phyloP scores from a whole-genome alignment of 2,888 invertebrate genomes.

The Rotaria sp. region DNA sequence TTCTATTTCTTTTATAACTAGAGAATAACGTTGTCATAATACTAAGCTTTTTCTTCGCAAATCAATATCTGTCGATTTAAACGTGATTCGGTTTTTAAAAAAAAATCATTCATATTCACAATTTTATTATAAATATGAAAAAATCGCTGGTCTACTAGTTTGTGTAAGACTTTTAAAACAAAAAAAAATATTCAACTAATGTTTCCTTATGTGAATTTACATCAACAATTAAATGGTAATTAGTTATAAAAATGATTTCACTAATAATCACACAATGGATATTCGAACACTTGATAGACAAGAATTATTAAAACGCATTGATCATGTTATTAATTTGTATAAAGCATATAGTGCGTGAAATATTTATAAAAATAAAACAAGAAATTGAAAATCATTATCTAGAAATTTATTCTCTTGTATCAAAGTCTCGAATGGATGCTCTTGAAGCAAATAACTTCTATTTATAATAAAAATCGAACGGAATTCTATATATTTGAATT shows the following conservation, averaged over 20 bases:
- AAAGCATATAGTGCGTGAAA: not conserved
- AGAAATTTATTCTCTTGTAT: not conserved
- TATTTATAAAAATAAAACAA: not conserved
- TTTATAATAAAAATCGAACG: not conserved
- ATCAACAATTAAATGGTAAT: not conserved
- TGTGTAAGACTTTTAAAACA: not conserved
- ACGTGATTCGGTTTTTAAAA: not conserved
- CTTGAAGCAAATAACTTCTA: not conserved
- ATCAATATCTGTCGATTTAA: slow-evolving; percentile 17
- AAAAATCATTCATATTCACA: slow-evolving; percentile 1
- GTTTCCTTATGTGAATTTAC: not conserved
- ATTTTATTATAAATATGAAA: not conserved
- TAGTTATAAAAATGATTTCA: not conserved
- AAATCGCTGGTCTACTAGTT: slow-evolving; percentile 6
- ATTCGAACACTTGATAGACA: not conserved
- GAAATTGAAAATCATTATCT: slow-evolving; percentile 6
- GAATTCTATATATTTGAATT: not conserved
- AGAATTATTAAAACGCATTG: slow-evolving; percentile 24
- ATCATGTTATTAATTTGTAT: not conserved
- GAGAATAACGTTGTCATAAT: too few species aligned
- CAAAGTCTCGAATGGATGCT: not conserved
- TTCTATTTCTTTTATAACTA: too few species aligned
- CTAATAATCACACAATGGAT: not conserved
- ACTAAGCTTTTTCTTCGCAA: too few species aligned
- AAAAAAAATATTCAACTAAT: too few species aligned